Evolutionary conservation across 2,797 vertebrate species (phyloP).

Genomic region (Alfaro cultratus): DNA sequence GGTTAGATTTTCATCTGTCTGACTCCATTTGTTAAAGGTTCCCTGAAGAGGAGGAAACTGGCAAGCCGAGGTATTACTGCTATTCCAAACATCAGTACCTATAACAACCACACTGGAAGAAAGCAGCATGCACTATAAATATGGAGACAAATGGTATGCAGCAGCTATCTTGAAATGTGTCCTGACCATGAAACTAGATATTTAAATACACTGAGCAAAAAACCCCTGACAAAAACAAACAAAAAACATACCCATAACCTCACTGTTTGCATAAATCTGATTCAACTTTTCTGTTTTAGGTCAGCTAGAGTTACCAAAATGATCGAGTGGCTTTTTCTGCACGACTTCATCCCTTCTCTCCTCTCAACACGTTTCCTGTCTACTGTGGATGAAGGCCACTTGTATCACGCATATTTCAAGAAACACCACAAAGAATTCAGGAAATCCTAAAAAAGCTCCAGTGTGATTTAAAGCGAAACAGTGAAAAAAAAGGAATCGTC

Average conservation of each 20-base stretch:
- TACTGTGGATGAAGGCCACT: neutral
- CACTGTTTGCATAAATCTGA: too few species aligned
- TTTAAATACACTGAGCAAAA: neutral
- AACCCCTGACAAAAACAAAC: too few species aligned
- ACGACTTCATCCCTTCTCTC: too few species aligned
- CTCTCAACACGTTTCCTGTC: too few species aligned
- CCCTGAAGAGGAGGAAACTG: constrained; percentile 2
- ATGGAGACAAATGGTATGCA: neutral
- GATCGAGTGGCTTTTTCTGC: too few species aligned
- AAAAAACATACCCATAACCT: too few species aligned
- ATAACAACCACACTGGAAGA: neutral
- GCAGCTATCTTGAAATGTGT: neutral
- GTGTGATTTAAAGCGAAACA: neutral
- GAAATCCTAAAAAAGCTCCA: neutral
- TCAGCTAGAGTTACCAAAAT: neutral
- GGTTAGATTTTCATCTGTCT: constrained; percentile 25
- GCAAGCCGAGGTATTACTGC: constrained; percentile 1
- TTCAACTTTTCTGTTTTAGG: neutral
- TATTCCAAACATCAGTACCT: neutral
- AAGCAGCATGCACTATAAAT: neutral
- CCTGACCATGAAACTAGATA: neutral
- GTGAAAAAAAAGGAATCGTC: neutral
- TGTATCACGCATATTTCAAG: too few species aligned
- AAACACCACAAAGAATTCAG: neutral
- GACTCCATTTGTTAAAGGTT: constrained; percentile 5